phyloP scores from a whole-genome alignment of 2,113 vertebrate species.

The Phalacrocorax pelagicus region DNA sequence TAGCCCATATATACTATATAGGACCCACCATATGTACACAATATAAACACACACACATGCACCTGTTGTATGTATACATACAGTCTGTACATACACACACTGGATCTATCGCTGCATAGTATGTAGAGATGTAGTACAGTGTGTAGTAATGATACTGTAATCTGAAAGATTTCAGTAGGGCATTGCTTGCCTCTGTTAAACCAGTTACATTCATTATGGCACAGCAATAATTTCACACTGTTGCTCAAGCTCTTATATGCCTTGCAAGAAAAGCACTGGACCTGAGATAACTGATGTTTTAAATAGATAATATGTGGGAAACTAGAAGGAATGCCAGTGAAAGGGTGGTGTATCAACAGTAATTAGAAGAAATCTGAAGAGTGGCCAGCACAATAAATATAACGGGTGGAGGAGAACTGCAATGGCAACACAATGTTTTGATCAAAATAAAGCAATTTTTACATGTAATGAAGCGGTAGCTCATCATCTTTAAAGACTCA shows the following conservation, averaged over 20 bases:
- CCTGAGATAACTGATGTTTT: background rate
- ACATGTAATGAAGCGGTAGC: background rate
- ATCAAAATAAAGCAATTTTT: constrained; percentile 31
- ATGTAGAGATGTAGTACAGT: background rate
- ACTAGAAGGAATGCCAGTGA: background rate
- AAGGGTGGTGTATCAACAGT: background rate
- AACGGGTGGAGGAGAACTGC: constrained; percentile 22
- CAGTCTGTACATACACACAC: background rate
- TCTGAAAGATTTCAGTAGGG: background rate
- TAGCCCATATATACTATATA: background rate
- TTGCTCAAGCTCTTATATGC: background rate
- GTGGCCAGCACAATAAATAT: constrained; percentile 30
- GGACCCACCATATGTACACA: background rate
- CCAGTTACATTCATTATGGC: background rate
- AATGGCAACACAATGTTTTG: constrained; percentile 56
- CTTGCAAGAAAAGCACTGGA: background rate
- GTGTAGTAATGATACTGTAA: background rate
- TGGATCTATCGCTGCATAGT: background rate
- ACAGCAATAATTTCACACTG: background rate
- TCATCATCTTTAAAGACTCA: background rate
- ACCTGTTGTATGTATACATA: background rate
- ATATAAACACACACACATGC: background rate
- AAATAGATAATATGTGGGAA: background rate
- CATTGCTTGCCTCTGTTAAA: background rate
- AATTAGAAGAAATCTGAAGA: constrained; percentile 17